Conservation (phyloP, 2,888 invertebrate genomes). For the Nipponacmea schrenckii region DNA sequence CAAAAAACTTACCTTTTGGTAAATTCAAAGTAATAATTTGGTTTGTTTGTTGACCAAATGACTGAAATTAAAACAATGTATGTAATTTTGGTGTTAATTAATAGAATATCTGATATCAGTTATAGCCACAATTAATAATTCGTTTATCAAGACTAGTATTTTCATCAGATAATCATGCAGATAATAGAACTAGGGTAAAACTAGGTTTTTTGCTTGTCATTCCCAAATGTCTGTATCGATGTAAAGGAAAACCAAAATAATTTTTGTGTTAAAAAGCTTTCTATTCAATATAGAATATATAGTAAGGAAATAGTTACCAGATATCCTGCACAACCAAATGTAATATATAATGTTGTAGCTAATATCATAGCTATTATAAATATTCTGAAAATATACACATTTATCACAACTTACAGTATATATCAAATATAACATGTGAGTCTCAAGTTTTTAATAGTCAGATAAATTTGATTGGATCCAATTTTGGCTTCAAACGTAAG, state of each 20-base stretch:
- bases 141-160: too few species aligned
- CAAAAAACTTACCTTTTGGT: slow-evolving; percentile 56
- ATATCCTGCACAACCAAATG: slow-evolving; percentile 69
- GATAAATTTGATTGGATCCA: too few species aligned
- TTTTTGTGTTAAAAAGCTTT: too few species aligned
- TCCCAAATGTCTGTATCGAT: too few species aligned
- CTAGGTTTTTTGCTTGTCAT: too few species aligned
- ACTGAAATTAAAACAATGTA: slow-evolving; percentile 49
- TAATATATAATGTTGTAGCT: slow-evolving; percentile 67
- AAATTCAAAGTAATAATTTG: slow-evolving; percentile 69
- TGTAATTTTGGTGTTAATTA: background rate
- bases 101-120: too few species aligned
- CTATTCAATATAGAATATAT: background rate
- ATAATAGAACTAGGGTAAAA: too few species aligned
- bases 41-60: slow-evolving; percentile 67
- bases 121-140: too few species aligned
- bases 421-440: too few species aligned
- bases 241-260: slow-evolving; percentile 4
- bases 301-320: slow-evolving; percentile 55
- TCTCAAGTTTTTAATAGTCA: too few species aligned
- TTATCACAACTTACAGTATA: background rate
- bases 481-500: too few species aligned
- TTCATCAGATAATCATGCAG: too few species aligned
- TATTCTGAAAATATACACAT: slow-evolving; percentile 51
- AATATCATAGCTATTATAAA: slow-evolving; percentile 65